Evolutionary conservation across 64 coral and sea anemone species (phyloP).

Genomic region (Montipora cactus): DNA sequence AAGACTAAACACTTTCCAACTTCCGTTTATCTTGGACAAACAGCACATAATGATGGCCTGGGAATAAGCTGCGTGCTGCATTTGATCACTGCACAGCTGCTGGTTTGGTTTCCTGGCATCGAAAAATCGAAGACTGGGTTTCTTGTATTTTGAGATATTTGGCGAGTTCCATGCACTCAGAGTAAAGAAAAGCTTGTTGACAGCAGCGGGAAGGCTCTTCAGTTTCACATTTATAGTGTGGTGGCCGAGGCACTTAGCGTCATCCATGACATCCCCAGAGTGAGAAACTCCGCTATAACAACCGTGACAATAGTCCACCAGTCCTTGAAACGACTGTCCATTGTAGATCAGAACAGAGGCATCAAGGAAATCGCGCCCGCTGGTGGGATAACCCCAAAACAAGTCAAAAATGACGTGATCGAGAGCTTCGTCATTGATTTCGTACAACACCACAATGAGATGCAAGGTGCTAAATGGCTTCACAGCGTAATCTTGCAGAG

Average conservation of each 20-base stretch:
- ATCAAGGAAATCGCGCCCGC: constrained; percentile 73
- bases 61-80: constrained; percentile 90
- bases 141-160: constrained; percentile 94
- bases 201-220: constrained; percentile 61
- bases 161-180: constrained; percentile 90
- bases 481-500: constrained; percentile 83
- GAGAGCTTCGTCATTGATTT: constrained; percentile 69
- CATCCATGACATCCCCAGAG: constrained; percentile 91
- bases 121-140: constrained; percentile 87
- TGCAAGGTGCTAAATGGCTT: constrained; percentile 69
- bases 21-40: constrained; percentile 57
- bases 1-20: constrained; percentile 84
- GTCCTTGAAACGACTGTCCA: constrained; percentile 49
- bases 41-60: constrained; percentile 92
- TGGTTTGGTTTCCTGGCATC: constrained; percentile 86
- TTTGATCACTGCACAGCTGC: constrained; percentile 88
- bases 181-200: constrained; percentile 94
- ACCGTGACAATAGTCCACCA: constrained; percentile 47
- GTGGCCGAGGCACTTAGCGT: constrained; percentile 61
- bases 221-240: constrained; percentile 85
- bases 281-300: constrained; percentile 52
- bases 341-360: constrained; percentile 96
- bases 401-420: constrained; percentile 95
- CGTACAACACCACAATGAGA: constrained; percentile 93
- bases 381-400: constrained; percentile 87